Evolutionary conservation across 2,113 vertebrate species (phyloP), one percentile per base, ranked within the genome.

Genomic region (Peromyscus polionotus): DNA sequence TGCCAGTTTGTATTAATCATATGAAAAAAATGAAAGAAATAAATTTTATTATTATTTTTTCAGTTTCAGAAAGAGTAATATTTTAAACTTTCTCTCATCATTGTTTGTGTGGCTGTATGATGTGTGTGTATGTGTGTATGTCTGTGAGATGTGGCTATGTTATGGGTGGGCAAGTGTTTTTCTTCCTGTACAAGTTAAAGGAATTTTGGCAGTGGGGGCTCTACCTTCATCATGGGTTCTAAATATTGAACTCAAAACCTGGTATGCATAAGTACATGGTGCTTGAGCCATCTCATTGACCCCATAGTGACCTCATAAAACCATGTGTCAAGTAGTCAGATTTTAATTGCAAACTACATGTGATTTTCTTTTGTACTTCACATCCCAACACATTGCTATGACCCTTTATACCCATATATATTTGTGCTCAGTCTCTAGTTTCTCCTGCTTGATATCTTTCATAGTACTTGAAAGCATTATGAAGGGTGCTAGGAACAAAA

Each of bases 291-390:
- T 54, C 3, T 51, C 31, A 20, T 12, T 6, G n/a, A 24, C 13
- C 0, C 20, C 13, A 28, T 5, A 92, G 19, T 57, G 31, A 70
- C 54, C 3, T 5, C 22, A 75, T 79, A 77, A 17, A 94, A 63
- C 9, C 19, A 42, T 75, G 9, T 7, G 22, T 57, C 6, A 75
- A 7, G 20, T 59, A 65, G 33, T 33, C 13, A 73, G 39, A 48
- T 2, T 68, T 20, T 70, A 6, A 33, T 1, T 3, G 16, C 39
- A 24, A 42, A 42, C 31, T n/a, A 8, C 0, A 10, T 24, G 2
- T 22, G 3, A 2, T 19, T 87, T 61, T 68, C 7, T 13, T 42
- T 63, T n/a, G 10, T 54, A 59, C 0, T 16, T 57, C 54, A 26
- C 77, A 12, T 4, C 10, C 11, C 14, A 39, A 59, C 16, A 26